phyloP scores from a whole-genome alignment of 2,888 invertebrate genomes.

The Ashinkailepas kermadecensis region DNA sequence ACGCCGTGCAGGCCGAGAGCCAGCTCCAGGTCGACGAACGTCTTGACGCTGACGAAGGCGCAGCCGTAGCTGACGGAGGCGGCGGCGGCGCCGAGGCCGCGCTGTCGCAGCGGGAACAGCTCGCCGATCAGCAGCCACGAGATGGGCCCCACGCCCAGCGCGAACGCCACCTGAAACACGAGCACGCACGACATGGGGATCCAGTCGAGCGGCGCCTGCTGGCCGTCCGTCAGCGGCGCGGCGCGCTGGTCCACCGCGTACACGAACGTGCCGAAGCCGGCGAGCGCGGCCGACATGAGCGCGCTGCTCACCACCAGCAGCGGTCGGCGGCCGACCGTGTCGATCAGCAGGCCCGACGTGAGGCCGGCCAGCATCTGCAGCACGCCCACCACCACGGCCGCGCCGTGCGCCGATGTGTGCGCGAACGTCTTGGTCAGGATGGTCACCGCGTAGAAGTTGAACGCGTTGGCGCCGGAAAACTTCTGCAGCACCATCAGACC shows the following conservation, averaged over 20 bases:
- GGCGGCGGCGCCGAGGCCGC: conserved; percentile 76
- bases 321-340: conserved; percentile 74
- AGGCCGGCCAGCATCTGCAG: conserved; percentile 54
- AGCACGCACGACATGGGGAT: conserved; percentile 73
- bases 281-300: conserved; percentile 76
- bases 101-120: conserved; percentile 61
- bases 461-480: conserved; percentile 70
- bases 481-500: conserved; percentile 83
- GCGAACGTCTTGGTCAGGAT: conserved; percentile 78
- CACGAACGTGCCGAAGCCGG: conserved; percentile 74
- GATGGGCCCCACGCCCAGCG: conserved; percentile 77
- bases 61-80: conserved; percentile 79
- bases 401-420: conserved; percentile 71
- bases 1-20: conserved; percentile 69
- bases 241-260: conserved; percentile 50
- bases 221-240: too few relatives aligned
- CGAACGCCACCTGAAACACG: conserved; percentile 75
- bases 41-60: conserved; percentile 77
- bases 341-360: conserved; percentile 62
- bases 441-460: conserved; percentile 75
- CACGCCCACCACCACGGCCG: conserved; percentile 57
- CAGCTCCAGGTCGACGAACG: conserved; percentile 73
- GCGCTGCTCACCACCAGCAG: conserved; percentile 74
- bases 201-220: conserved; percentile 39
- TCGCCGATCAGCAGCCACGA: conserved; percentile 78